A percentile compares a stretch with the other conserved stretches of the same genome.
These are phyloP conservation scores for Dynastes maya DNA, from an alignment of 2,888 invertebrate species.

Conservation along the genomic window DNA sequence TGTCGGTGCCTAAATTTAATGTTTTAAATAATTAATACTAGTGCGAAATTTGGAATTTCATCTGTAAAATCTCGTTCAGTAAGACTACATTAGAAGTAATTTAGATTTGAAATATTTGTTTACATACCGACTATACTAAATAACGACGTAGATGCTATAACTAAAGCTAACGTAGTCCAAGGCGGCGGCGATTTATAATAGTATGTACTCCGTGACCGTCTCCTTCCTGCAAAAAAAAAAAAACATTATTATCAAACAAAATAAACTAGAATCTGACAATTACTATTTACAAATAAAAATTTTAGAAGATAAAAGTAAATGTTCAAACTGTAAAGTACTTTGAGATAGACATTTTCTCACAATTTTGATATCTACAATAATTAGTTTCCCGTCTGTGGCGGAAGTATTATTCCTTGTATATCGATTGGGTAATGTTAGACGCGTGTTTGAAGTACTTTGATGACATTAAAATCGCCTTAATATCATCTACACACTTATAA, in stretches of 20 bases:
- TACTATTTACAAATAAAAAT: too few species aligned
- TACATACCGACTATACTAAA: constrained; percentile 70
- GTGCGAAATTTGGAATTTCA: background rate
- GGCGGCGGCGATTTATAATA: constrained; percentile 68
- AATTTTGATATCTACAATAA: too few species aligned
- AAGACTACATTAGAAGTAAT: background rate
- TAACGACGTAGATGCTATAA: constrained; percentile 68
- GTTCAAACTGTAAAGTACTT: too few species aligned
- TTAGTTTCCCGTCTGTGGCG: too few species aligned
- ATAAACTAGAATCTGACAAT: background rate
- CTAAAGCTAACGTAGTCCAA: constrained; percentile 69
- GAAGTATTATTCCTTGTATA: too few species aligned
- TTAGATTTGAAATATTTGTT: constrained; percentile 21
- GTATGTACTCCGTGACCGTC: constrained; percentile 66
- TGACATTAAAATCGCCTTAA: too few species aligned
- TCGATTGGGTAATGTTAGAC: too few species aligned
- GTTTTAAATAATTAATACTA: background rate
- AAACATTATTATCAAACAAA: constrained; percentile 43
- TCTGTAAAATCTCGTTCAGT: background rate
- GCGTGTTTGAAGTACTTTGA: too few species aligned
- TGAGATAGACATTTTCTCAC: too few species aligned
- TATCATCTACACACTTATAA: too few species aligned
- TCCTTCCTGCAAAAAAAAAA: constrained; percentile 67
- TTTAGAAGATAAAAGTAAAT: too few species aligned
- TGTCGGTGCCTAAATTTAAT: constrained; percentile 19